Evolutionary conservation across 2,888 invertebrate genomes (phyloP), one percentile per base, ranked within the genome.

Genomic region (Lasioglossum oenotherae): DNA sequence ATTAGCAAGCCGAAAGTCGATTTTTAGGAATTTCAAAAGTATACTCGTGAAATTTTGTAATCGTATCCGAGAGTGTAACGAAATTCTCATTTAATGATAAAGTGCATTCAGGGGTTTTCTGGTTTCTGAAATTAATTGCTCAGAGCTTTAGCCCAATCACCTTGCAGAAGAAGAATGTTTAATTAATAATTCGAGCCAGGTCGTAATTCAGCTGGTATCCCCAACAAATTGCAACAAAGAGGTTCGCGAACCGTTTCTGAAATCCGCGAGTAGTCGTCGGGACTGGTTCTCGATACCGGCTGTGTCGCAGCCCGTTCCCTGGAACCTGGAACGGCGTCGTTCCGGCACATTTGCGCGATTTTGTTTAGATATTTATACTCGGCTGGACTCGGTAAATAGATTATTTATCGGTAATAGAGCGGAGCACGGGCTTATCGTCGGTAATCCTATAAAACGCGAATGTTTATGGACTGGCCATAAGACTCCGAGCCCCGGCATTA

Each of bases 401-500:
- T 74, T 87, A 69, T 79, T 79, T 79, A 79, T 74, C 67, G 73
- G 27, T 31, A 77, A 79, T 74, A 69, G 73, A 69, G 57, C 57
- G 80, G 71, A 80, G 81, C 14, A 35, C 44, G 53, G 74, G 69
- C 72, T 82, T 82, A 88, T 88, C 76, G 81, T 16, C 74, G 67
- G 86, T 88, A 84, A 86, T 67, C 57, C 78, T 77, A 74, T 79
- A 82, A 84, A 84, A 57, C 57, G 31, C 41, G 83, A 53, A 86
- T 78, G 57, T 88, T 86, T 82, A 83, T 86, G 41, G 57, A 88
- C 74, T 86, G 60, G 67, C 67, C 77, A 57, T 53, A 53, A 81
- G 71, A 78, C 53, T 57, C 53, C 10, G 53, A 6, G 60, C 60
- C 31, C 16, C 8, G 23, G 35, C 73, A 64, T 82, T 79, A 67